These are phyloP conservation scores for Hypsibius dujardini DNA, from an alignment of 1,140 invertebrate species.

Conservation along the genomic window DNA sequence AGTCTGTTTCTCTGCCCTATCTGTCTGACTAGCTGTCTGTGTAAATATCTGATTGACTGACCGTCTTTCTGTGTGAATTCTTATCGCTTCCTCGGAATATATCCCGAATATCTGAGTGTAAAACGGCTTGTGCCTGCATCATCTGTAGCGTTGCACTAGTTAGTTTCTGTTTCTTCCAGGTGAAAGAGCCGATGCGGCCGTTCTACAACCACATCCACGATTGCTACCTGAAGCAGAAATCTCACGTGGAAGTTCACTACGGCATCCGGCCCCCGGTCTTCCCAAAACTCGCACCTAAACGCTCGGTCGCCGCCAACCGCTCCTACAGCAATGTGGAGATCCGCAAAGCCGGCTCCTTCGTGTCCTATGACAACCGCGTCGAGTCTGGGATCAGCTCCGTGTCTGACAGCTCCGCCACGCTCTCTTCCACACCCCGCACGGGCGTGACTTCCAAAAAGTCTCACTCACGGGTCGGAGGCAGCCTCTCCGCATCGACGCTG, in stretches of 20 bases:
- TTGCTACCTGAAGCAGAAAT: slow-evolving; percentile 53
- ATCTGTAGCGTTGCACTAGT: too few species aligned
- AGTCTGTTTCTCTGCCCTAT: too few species aligned
- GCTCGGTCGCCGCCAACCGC: background rate
- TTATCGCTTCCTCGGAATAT: too few species aligned
- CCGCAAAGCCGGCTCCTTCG: background rate
- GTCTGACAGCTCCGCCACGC: background rate
- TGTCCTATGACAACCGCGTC: background rate
- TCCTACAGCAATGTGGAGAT: slow-evolving; percentile 15
- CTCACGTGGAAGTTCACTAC: slow-evolving; percentile 58
- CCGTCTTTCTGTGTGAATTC: too few species aligned
- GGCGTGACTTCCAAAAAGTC: background rate
- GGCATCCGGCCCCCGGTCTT: slow-evolving; percentile 34
- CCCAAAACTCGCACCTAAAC: slow-evolving; percentile 6
- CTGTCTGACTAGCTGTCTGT: too few species aligned
- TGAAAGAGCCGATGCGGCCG: slow-evolving; percentile 44
- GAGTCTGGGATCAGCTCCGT: background rate
- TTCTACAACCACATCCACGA: slow-evolving; percentile 58
- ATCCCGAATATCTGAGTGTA: too few species aligned
- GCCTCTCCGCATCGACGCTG: background rate
- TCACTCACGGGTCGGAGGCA: background rate
- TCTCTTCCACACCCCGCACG: background rate
- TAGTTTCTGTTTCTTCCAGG: too few species aligned
- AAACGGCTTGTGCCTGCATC: too few species aligned
- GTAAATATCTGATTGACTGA: too few species aligned